Evolutionary conservation across 2,797 vertebrate genomes (phyloP), one percentile per base, ranked within the genome.

Genomic region (Margarornis squamiger): DNA sequence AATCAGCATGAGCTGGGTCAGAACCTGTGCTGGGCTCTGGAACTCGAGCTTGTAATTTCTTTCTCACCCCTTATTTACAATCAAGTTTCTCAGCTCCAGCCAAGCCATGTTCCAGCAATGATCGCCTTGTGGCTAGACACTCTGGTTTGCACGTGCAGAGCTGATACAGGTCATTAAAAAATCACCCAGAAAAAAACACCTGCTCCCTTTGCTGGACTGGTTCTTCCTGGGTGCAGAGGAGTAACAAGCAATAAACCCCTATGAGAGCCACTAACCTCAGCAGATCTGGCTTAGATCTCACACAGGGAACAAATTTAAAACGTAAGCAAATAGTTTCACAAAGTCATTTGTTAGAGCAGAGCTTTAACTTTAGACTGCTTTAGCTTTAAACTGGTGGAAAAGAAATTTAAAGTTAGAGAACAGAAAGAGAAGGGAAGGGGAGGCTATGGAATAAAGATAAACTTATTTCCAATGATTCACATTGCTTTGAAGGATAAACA

Each of bases 281-380:
- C 88, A 90, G 88, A 82, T 93, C 92, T 72, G 79, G 12, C 51
- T 76, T 61, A 86, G 80, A 73, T 88, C 80, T 93, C 66, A 15
- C 67, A 62, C 66, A 78, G 51, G 43, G 55, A 94, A 78, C 51
- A 59, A 77, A 92, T 93, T 52, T 82, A n/a, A 45, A 85, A 52
- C 29, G 29, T 86, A 94, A 96, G 90, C 68, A 94, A 83, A 78
- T 77, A 74, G 61, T 77, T 95, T 92, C 76, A 86, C 83, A 58
- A 92, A 93, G 86, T 72, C 3, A 1, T 74, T 80, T 96, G 54
- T 77, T 45, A 45, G 46, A 80, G 85, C 59, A 80, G 43, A 80
- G 68, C 45, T 91, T 87, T 65, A 79, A 63, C 34, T 86, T 93
- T n/a, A 72, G 66, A 87, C 41, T 46, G 41, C 72, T 96, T 85